Evolutionary conservation across 2,888 invertebrate species (phyloP).

Genomic region (Deilephila porcellus): DNA sequence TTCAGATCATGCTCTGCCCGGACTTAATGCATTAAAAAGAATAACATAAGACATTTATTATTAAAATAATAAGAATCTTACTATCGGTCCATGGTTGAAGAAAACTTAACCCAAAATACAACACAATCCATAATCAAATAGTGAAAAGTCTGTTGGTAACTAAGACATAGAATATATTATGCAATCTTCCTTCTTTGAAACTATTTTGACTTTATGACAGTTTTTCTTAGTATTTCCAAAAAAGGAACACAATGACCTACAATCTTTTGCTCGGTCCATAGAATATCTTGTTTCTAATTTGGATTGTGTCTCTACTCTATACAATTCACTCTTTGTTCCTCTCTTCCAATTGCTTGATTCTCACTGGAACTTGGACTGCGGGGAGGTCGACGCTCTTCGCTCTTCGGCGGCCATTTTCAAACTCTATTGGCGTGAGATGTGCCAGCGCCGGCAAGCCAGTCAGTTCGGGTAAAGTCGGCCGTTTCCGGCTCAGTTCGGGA

Average conservation of each 20-base stretch:
- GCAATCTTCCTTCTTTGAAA: background rate
- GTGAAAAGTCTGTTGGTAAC: background rate
- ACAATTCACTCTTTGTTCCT: constrained; percentile 28
- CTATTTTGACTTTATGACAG: too few relatives aligned
- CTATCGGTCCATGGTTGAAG: constrained; percentile 11
- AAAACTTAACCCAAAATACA: background rate
- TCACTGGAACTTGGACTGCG: constrained; percentile 76
- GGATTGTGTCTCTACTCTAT: background rate
- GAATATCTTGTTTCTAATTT: too few relatives aligned
- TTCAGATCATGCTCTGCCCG: too few relatives aligned
- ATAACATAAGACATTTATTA: background rate
- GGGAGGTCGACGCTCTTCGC: constrained; percentile 78
- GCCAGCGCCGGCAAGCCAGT: constrained; percentile 57
- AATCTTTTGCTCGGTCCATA: background rate
- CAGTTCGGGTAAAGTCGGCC: constrained; percentile 66
- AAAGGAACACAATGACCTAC: too few relatives aligned
- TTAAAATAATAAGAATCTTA: background rate
- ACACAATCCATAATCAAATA: background rate
- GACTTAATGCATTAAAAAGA: background rate
- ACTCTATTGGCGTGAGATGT: constrained; percentile 50
- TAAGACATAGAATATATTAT: background rate
- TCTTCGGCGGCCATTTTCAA: constrained; percentile 69
- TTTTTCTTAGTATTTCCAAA: too few relatives aligned
- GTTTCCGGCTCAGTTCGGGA: constrained; percentile 65
- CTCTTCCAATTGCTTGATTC: constrained; percentile 73